Percentiles rank a stretch among this genome's conserved stretches.
These are phyloP conservation scores for Caranx ignobilis DNA, from an alignment of 2,113 vertebrate species.

Conservation along the genomic window DNA sequence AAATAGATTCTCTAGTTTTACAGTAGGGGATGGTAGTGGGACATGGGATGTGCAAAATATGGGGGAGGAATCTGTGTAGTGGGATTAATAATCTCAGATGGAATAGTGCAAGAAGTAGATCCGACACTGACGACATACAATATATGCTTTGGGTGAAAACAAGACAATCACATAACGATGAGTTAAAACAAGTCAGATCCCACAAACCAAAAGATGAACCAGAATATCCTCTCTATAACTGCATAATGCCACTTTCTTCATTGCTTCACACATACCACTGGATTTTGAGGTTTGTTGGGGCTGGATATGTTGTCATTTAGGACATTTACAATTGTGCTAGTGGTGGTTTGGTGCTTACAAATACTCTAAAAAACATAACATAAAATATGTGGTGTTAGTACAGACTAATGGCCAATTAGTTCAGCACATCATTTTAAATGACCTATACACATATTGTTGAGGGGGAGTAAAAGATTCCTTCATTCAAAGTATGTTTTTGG, in stretches of 20 bases:
- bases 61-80: constrained; percentile 58
- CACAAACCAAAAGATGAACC: constrained; percentile 38
- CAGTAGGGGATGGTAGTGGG: constrained; percentile 69
- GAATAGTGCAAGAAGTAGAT: constrained; percentile 80
- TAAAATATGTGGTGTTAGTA: constrained; percentile 35
- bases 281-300: background rate
- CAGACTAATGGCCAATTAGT: constrained; percentile 13
- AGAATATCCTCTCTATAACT: constrained; percentile 44
- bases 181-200: constrained; percentile 37
- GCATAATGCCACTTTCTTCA: constrained; percentile 39
- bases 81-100: constrained; percentile 76
- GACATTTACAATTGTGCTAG: constrained; percentile 5
- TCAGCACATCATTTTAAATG: background rate
- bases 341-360: constrained; percentile 5
- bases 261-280: constrained; percentile 23
- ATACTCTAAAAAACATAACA: background rate
- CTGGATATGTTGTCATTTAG: background rate
- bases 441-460: background rate
- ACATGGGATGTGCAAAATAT: constrained; percentile 74
- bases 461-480: constrained; percentile 43
- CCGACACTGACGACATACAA: constrained; percentile 54
- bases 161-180: constrained; percentile 29
- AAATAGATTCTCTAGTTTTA: constrained; percentile 73
- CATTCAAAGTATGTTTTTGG: constrained; percentile 50
- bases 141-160: constrained; percentile 72